Conservation (phyloP, 2,888 invertebrate species). For the Melipona bicolor region DNA sequence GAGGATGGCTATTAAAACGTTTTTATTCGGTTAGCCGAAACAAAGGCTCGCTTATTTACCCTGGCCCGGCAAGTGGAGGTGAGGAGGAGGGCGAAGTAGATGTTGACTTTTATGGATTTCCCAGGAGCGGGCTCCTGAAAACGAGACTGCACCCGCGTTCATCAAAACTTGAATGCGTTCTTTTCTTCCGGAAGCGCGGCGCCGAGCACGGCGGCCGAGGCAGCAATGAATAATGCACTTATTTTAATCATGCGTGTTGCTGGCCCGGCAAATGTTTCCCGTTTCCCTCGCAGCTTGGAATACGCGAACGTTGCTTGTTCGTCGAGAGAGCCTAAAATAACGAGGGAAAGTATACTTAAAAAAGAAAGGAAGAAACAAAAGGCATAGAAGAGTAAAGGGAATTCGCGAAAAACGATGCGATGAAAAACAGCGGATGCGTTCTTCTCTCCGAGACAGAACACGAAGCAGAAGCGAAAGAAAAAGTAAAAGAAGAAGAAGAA, state of each 20-base stretch:
- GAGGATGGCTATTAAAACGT: neutral
- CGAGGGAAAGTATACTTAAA: too few species aligned
- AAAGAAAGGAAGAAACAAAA: neutral
- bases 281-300: neutral
- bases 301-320: neutral
- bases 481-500: neutral
- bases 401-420: neutral
- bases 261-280: neutral
- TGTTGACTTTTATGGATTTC: slow-evolving; percentile 18
- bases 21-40: neutral
- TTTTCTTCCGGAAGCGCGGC: neutral
- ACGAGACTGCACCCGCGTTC: neutral
- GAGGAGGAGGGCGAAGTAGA: too few species aligned
- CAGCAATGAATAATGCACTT: slow-evolving; percentile 6
- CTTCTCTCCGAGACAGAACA: neutral
- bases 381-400: neutral
- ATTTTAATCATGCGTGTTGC: slow-evolving; percentile 34
- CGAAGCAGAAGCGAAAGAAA: slow-evolving; percentile 17
- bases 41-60: neutral
- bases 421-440: neutral
- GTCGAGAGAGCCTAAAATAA: neutral
- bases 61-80: too few species aligned
- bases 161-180: slow-evolving; percentile 9
- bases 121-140: neutral
- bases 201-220: too few species aligned